phyloP scores from a whole-genome alignment of 1,140 invertebrate genomes.

The Antheraea mylitta region DNA sequence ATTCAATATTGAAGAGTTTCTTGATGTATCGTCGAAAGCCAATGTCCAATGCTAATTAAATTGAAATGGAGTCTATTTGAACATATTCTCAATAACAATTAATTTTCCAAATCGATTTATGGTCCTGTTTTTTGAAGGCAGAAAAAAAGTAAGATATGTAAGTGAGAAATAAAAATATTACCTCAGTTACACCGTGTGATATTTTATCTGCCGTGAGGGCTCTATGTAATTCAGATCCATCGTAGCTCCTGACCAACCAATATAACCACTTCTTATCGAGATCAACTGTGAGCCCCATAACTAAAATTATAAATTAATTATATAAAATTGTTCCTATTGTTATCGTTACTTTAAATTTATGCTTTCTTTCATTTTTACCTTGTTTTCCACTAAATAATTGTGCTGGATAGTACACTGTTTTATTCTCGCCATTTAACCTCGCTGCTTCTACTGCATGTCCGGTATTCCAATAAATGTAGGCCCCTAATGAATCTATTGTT shows the following conservation, averaged over 20 bases:
- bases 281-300: conserved; percentile 91
- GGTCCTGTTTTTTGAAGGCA: too few species aligned
- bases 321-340: conserved; percentile 1
- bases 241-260: conserved; percentile 88
- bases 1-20: too few species aligned
- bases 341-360: background rate
- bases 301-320: conserved; percentile 67
- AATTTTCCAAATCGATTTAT: too few species aligned
- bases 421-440: conserved; percentile 87
- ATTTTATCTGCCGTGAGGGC: conserved; percentile 82
- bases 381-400: conserved; percentile 89
- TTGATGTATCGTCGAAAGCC: too few species aligned
- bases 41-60: too few species aligned
- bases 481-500: conserved; percentile 89
- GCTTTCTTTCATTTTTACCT: conserved; percentile 59
- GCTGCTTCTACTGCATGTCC: conserved; percentile 89
- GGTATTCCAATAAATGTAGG: conserved; percentile 94
- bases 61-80: too few species aligned
- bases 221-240: conserved; percentile 85
- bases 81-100: too few species aligned
- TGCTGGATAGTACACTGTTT: conserved; percentile 85
- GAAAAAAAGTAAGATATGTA: too few species aligned
- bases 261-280: conserved; percentile 85
- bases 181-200: conserved; percentile 52
- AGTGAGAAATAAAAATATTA: conserved; percentile 12